A percentile compares a stretch with the other conserved stretches of the same genome.
Conservation (phyloP, 2,113 vertebrate species). For the Strix uralensis region DNA sequence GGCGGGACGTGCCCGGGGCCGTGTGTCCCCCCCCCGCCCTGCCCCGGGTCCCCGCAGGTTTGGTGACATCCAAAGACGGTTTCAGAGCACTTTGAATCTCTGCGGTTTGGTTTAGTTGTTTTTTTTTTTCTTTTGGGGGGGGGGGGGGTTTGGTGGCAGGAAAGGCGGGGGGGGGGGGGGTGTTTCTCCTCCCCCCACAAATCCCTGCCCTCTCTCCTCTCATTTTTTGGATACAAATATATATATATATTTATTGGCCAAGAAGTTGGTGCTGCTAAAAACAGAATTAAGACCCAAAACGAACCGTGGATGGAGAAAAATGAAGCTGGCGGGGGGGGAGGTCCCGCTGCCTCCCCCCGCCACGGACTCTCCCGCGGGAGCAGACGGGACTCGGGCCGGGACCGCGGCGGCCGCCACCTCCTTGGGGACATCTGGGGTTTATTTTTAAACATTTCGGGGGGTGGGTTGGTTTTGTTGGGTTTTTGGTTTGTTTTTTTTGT, state of each 20-base stretch:
- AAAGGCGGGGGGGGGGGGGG: too few relatives aligned
- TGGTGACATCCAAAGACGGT: too few relatives aligned
- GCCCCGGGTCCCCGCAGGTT: too few relatives aligned
- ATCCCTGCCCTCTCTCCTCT: not conserved
- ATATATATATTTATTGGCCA: constrained; percentile 79
- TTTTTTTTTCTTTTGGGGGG: too few relatives aligned
- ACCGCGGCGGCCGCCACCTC: not conserved
- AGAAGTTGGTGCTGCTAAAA: constrained; percentile 78
- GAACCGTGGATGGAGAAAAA: constrained; percentile 38
- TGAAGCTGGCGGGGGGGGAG: not conserved
- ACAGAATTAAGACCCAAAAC: not conserved
- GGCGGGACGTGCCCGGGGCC: not conserved
- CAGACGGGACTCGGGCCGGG: not conserved
- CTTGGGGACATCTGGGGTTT: not conserved
- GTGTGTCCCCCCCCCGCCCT: not conserved
- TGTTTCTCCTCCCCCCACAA: not conserved
- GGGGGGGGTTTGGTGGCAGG: too few relatives aligned
- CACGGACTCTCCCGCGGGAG: not conserved
- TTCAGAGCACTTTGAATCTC: too few relatives aligned
- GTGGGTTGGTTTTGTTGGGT: too few relatives aligned
- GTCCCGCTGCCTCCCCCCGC: not conserved
- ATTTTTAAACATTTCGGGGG: not conserved
- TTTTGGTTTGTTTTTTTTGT: too few relatives aligned
- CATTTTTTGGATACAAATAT: constrained; percentile 66
- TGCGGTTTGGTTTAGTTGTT: too few relatives aligned